These are phyloP conservation scores for Struthio camelus DNA, from an alignment of 2,113 vertebrate genomes.

Conservation along the genomic window DNA sequence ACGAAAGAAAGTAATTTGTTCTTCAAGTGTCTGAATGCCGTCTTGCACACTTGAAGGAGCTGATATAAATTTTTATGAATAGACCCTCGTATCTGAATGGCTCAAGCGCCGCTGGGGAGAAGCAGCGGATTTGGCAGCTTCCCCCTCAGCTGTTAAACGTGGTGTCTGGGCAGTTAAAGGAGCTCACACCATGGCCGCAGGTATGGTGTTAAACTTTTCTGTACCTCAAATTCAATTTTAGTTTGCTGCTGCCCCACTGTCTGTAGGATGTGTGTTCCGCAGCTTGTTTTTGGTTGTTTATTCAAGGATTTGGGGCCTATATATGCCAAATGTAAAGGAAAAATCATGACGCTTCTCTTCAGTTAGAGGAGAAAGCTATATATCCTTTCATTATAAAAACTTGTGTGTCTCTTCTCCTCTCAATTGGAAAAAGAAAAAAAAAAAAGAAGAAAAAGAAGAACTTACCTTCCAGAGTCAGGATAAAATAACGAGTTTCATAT, in stretches of 20 bases:
- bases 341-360: background rate
- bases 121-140: background rate
- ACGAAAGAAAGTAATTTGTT: background rate
- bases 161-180: background rate
- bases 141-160: background rate
- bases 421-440: accelerated
- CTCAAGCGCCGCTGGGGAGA: background rate
- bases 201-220: background rate
- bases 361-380: background rate
- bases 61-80: background rate
- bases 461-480: background rate
- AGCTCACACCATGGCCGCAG: background rate
- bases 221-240: background rate
- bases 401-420: background rate
- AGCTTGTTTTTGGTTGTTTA: background rate
- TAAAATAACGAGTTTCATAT: background rate
- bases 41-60: background rate
- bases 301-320: background rate
- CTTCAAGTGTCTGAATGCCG: background rate
- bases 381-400: background rate
- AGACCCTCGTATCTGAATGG: background rate
- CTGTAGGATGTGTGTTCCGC: background rate
- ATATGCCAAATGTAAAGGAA: background rate
- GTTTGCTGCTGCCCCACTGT: background rate
- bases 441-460: background rate